Base-by-base conservation (phyloP, 2,113 vertebrate genomes). In the Heliornis fulica region DNA sequence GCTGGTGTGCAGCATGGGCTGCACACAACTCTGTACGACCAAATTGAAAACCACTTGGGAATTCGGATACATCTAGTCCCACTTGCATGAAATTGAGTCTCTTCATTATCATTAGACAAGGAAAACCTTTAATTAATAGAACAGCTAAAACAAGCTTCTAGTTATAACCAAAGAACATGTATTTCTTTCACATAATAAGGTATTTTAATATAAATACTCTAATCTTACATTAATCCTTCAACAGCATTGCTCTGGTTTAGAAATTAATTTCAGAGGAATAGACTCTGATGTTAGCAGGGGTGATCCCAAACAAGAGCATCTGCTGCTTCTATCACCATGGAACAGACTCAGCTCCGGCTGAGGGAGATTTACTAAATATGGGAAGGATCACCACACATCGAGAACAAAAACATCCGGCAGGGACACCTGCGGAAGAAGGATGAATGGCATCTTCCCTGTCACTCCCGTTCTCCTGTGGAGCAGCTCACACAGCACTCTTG, bases 221-320 rank as follows among this genome's bases (percentile, higher is more conserved):
- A 93, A 93, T 95, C 90, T 92, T 95, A 94, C 71, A 90, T 83
- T 90, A 96, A 93, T 94, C 87, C 96, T 94, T 87, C 83, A 89
- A 45, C 66, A 57, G 60, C n/a, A 64, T 78, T 86, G 50, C 76
- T 86, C 43, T n/a, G 14, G 40, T 78, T 91, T 86, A 90, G 69
- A 87, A 95, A 95, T 83, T 70, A 54, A 94, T 93, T 94, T 90
- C 72, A 74, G 79, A 75, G 25, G 28, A 83, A 36, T 28, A 81
- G 41, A 78, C 29, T 43, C 23, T 56, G 48, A 50, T 76, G 7
- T 54, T 83, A 63, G 71, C 5, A 19, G 50, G 82, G 32, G 78
- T 75, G 82, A 94, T 94, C 59, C 59, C 63, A 77, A 94, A 84
- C 29, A 57, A 85, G 70, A 38, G 85, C 51, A 66, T 70, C 59